Evolutionary conservation across 2,888 invertebrate species (phyloP).

Genomic region (Isoperla grammatica): DNA sequence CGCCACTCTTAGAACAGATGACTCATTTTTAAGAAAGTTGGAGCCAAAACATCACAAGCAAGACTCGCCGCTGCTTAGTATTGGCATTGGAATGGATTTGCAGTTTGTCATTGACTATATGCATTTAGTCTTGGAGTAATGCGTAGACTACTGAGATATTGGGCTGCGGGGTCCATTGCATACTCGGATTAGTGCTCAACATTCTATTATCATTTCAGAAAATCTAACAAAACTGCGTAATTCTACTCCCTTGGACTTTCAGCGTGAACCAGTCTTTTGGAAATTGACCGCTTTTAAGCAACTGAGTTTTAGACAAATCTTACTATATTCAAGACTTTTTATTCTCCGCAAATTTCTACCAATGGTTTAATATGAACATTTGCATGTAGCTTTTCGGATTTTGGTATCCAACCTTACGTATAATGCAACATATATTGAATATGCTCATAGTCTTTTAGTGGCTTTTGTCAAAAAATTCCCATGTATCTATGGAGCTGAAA

Average conservation of each 20-base stretch:
- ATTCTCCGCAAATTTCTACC: slow-evolving; percentile 31
- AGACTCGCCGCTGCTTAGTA: neutral
- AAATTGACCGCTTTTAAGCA: slow-evolving; percentile 32
- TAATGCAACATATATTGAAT: slow-evolving; percentile 17
- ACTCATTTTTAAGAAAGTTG: neutral
- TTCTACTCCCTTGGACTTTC: slow-evolving; percentile 29
- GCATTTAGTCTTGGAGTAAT: neutral
- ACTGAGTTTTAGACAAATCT: slow-evolving; percentile 35
- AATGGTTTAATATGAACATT: slow-evolving; percentile 31
- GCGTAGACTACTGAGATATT: neutral
- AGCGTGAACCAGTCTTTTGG: slow-evolving; percentile 31
- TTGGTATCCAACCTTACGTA: slow-evolving; percentile 25
- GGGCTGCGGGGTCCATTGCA: neutral
- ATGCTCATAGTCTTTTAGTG: slow-evolving; percentile 30
- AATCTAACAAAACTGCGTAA: neutral
- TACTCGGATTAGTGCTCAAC: too few relatives aligned
- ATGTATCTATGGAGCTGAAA: slow-evolving; percentile 37
- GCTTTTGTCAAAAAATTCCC: slow-evolving; percentile 35
- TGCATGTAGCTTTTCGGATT: slow-evolving; percentile 32
- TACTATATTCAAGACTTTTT: slow-evolving; percentile 34
- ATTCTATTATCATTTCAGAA: neutral
- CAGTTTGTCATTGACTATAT: neutral
- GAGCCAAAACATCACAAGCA: neutral
- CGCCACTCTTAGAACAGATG: neutral
- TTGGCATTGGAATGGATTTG: neutral